A percentile compares a stretch with the other conserved stretches of the same genome.
These are phyloP conservation scores for Drosophila atroscutellata DNA, from an alignment of 2,888 invertebrate genomes.

Conservation along the genomic window DNA sequence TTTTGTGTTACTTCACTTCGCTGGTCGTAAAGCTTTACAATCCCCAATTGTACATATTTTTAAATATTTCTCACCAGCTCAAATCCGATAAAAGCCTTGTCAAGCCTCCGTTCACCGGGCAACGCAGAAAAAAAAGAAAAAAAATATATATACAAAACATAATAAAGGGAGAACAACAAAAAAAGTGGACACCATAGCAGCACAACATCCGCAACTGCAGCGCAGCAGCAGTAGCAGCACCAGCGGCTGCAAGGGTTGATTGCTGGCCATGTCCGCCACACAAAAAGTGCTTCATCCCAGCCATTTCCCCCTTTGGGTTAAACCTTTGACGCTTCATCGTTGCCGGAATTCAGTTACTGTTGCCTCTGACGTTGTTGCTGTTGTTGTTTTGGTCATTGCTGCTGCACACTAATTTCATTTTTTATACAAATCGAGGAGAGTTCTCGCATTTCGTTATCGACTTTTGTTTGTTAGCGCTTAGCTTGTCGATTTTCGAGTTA, in stretches of 20 bases:
- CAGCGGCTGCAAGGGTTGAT: constrained; percentile 60
- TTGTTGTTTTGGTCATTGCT: constrained; percentile 16
- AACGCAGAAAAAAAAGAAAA: constrained; percentile 7
- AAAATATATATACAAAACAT: constrained; percentile 18
- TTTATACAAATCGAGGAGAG: constrained; percentile 69
- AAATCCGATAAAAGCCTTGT: constrained; percentile 75
- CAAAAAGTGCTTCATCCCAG: constrained; percentile 17
- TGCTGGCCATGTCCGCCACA: constrained; percentile 46
- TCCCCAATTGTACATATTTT: constrained; percentile 62
- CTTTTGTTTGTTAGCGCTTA: constrained; percentile 79
- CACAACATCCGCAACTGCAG: constrained; percentile 42
- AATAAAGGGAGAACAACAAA: constrained; percentile 10
- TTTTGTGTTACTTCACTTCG: constrained; percentile 27
- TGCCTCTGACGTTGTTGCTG: constrained; percentile 28
- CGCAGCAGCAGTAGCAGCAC: constrained; percentile 35
- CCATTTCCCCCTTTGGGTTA: constrained; percentile 18
- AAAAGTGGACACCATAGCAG: constrained; percentile 43
- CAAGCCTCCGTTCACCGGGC: constrained; percentile 50
- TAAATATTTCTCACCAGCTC: constrained; percentile 62
- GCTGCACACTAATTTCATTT: constrained; percentile 73
- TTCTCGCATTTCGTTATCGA: constrained; percentile 75
- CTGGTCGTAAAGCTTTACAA: constrained; percentile 41
- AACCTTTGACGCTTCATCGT: constrained; percentile 62
- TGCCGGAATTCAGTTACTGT: constrained; percentile 69
- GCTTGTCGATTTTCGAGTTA: constrained; percentile 66